Evolutionary conservation across 2,888 invertebrate species (phyloP), one percentile per base, ranked within the genome.

Genomic region (Drosophila stalkeri): DNA sequence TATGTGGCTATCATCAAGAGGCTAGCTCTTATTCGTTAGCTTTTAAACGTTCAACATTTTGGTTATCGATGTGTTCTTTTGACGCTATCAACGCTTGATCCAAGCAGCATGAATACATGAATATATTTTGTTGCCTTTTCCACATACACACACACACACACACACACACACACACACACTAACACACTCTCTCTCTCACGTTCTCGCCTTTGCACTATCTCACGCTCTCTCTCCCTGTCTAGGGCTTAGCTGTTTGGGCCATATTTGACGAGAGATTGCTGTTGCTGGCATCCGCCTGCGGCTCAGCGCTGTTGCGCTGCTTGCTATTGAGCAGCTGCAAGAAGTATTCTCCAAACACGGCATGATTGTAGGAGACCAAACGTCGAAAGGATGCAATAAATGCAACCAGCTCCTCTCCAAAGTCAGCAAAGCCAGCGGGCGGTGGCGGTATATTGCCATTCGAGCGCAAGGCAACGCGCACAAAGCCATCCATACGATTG

Each of bases 321-420:
- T 64, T 65, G 18, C 57, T 69, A 44, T 66, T 90, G n/a, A 93
- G 84, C 31, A 93, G 74, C 68, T 92, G 81, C 31, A 88, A 73
- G 57, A 93, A 92, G 73, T 93, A 92, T 62, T 93, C 92, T 3
- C 92, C 92, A 57, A 92, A 93, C 3, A 93, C 93, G 12, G 92
- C 92, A 71, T 93, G 93, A 76, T 93, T 93, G 70, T 93, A 93
- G 52, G 89, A 86, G 47, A 93, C 91, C 12, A 93, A 82, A 12
- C 93, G 91, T 44, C 92, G 91, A 18, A 93, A 87, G 9, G 92
- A 91, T 70, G 85, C 86, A 5, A 90, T 87, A 75, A 92, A 91
- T 54, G 85, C 88, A 69, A 92, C 90, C 49, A 93, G 69, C 64
- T 93, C 93, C 35, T 92, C 92, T 51, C 86, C 85, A 39, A 86